These are phyloP conservation scores for Trachythela sp. DNA, from an alignment of 64 coral and sea anemone species.

Conservation along the genomic window DNA sequence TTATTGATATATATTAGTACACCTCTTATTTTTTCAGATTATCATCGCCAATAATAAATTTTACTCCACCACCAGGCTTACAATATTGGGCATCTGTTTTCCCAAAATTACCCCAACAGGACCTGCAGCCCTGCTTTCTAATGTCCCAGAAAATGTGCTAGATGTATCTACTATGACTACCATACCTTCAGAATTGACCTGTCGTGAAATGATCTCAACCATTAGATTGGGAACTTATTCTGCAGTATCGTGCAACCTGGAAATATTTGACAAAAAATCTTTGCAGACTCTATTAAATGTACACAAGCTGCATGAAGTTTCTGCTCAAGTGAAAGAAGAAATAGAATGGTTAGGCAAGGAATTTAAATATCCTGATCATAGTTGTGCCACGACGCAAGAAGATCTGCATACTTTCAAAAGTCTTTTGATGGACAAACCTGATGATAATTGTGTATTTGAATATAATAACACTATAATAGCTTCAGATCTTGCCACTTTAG, in stretches of 20 bases:
- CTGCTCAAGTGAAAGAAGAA: background rate
- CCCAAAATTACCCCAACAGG: background rate
- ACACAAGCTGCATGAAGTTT: background rate
- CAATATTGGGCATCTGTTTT: background rate
- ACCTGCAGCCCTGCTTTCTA: background rate
- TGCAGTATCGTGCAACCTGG: background rate
- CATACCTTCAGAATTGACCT: background rate
- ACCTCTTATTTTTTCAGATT: background rate
- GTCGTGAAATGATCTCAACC: background rate
- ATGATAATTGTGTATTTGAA: background rate
- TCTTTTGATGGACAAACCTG: background rate
- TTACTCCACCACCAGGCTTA: background rate
- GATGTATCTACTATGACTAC: background rate
- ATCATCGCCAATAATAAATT: background rate
- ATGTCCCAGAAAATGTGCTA: background rate
- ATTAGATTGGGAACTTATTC: background rate
- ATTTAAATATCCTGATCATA: background rate
- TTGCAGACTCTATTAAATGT: background rate
- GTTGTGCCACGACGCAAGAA: background rate
- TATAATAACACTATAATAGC: background rate
- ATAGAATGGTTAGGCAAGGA: background rate
- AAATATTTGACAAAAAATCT: background rate
- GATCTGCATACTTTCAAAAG: background rate
- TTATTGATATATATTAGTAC: background rate
- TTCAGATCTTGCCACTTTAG: background rate